phyloP scores from a whole-genome alignment of 2,888 invertebrate genomes.

The Chymomyza fuscimana region DNA sequence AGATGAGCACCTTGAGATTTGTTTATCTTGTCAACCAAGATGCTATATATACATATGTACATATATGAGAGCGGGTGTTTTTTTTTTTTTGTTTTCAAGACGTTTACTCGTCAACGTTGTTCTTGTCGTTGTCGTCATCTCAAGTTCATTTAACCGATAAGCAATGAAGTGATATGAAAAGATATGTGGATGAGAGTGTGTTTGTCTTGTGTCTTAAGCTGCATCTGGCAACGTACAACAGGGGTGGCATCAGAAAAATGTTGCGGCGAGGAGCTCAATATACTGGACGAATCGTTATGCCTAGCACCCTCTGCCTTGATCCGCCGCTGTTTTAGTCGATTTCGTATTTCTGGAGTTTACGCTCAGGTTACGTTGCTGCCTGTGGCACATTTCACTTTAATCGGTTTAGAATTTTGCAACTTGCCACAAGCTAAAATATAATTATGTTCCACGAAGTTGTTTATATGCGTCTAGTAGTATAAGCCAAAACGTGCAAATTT shows the following conservation, averaged over 20 bases:
- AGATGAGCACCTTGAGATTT: conserved; percentile 34
- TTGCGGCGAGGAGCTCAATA: too few species aligned
- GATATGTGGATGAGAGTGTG: neutral
- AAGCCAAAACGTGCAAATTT: conserved; percentile 28
- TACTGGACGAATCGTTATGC: too few species aligned
- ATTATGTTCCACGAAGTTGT: neutral
- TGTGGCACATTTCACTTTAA: neutral
- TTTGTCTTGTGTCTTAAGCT: conserved; percentile 10
- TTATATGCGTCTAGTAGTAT: neutral
- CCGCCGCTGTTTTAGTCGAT: too few species aligned
- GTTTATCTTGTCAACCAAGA: conserved; percentile 30
- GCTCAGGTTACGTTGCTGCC: neutral
- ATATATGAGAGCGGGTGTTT: conserved; percentile 22
- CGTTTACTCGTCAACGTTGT: neutral
- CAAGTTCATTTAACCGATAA: conserved; percentile 59
- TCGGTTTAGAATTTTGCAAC: neutral
- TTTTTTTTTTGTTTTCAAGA: conserved; percentile 48
- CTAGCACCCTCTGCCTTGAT: too few species aligned
- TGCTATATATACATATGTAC: neutral
- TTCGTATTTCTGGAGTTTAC: neutral
- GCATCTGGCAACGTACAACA: neutral
- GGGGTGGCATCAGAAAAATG: too few species aligned
- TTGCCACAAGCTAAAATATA: neutral
- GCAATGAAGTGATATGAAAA: conserved; percentile 52
- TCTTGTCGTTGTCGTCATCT: conserved; percentile 54